Evolutionary conservation across 1,140 invertebrate species (phyloP).

Genomic region (Penaeus chinensis): DNA sequence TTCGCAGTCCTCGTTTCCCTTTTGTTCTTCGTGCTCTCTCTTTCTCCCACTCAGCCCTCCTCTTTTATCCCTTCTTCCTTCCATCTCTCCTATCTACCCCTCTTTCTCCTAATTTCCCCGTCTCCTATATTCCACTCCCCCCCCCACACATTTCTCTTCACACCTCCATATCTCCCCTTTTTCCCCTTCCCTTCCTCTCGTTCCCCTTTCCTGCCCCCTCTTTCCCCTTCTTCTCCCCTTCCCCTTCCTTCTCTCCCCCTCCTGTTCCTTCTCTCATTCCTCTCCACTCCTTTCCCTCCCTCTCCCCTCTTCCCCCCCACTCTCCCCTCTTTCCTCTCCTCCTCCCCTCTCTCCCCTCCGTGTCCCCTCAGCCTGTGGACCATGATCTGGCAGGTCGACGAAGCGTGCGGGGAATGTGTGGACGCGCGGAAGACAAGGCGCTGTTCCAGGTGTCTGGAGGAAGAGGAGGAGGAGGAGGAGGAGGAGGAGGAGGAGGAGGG

Average conservation of each 20-base stretch:
- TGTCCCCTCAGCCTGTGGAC: background rate
- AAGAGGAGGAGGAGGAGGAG: background rate
- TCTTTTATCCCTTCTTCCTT: too few relatives aligned
- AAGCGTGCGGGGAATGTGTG: constrained; percentile 19
- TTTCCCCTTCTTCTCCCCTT: background rate
- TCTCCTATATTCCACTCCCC: background rate
- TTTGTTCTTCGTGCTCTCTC: too few relatives aligned
- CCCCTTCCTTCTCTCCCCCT: background rate
- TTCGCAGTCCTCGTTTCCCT: too few relatives aligned
- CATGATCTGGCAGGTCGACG: constrained; percentile 23
- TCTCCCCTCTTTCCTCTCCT: background rate
- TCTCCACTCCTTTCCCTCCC: background rate
- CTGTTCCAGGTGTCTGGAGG: background rate
- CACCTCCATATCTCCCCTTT: too few relatives aligned
- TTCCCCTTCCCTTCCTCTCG: too few relatives aligned
- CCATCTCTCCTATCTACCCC: background rate
- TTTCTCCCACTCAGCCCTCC: background rate
- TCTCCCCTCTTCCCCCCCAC: background rate
- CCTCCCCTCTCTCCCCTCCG: background rate
- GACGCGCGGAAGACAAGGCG: constrained; percentile 31
- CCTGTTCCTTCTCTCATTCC: background rate
- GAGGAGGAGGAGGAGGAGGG: too few relatives aligned
- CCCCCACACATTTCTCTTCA: background rate
- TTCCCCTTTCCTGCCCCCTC: background rate
- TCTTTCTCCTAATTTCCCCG: background rate